These are phyloP conservation scores for Dione juno DNA, from an alignment of 2,888 invertebrate genomes.

Conservation along the genomic window DNA sequence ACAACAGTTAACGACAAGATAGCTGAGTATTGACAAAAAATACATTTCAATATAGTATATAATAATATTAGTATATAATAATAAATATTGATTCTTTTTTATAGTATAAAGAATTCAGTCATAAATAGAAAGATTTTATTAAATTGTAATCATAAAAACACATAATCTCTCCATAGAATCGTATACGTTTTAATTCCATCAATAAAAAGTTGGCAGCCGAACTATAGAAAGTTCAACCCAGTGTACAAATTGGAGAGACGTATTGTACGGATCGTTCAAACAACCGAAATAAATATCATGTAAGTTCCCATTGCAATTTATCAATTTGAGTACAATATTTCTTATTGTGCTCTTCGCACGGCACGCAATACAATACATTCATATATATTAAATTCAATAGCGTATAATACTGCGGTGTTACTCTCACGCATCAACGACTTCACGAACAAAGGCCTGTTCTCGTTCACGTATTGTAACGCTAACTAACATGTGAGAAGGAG, in stretches of 20 bases:
- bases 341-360: conserved; percentile 13
- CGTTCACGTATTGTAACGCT: conserved; percentile 41
- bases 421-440: conserved; percentile 68
- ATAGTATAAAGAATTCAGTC: too few species aligned
- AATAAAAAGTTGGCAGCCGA: conserved; percentile 7
- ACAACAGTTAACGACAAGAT: background rate
- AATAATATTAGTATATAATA: too few species aligned
- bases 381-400: conserved; percentile 18
- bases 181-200: conserved; percentile 7
- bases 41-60: background rate
- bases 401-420: conserved; percentile 46
- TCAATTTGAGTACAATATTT: conserved; percentile 15
- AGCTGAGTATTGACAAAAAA: background rate
- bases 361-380: conserved; percentile 18
- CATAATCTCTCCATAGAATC: background rate
- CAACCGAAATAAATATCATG: conserved; percentile 23
- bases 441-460: conserved; percentile 60
- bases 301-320: conserved; percentile 26
- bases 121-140: too few species aligned
- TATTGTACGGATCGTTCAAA: conserved; percentile 21
- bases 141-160: too few species aligned
- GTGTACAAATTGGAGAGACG: conserved; percentile 19
- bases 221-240: conserved; percentile 3
- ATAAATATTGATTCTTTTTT: too few species aligned
- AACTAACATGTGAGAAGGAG: background rate